Conservation (phyloP, 2,888 invertebrate genomes). For the Macrosoma leucophasiata region DNA sequence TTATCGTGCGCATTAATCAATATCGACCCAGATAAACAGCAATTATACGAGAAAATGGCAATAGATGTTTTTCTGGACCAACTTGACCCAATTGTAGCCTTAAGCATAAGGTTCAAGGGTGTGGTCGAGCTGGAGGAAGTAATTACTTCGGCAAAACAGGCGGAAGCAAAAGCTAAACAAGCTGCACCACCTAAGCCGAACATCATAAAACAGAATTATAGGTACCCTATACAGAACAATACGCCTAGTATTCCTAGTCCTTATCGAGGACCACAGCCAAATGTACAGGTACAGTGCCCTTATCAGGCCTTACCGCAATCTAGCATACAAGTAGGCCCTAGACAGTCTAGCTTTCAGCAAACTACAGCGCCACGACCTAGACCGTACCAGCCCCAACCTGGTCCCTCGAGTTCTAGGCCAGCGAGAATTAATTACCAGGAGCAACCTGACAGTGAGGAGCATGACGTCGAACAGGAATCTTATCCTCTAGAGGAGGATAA, state of each 20-base stretch:
- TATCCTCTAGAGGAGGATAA: neutral
- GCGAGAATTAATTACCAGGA: neutral
- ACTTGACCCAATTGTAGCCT: slow-evolving; percentile 24
- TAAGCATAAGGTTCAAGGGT: slow-evolving; percentile 18
- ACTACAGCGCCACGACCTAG: neutral
- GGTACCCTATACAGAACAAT: neutral
- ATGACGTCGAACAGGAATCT: too few species aligned
- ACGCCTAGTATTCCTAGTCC: neutral
- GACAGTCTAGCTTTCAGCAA: too few species aligned
- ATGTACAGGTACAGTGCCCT: neutral
- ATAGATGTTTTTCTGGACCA: slow-evolving; percentile 22
- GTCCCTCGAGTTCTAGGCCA: neutral
- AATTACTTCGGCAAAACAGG: slow-evolving; percentile 24
- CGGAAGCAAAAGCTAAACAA: slow-evolving; percentile 18
- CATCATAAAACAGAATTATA: neutral
- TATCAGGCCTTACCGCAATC: too few species aligned
- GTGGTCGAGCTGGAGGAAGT: slow-evolving; percentile 24
- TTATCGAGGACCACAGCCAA: neutral
- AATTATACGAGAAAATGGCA: slow-evolving; percentile 25
- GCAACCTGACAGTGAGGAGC: too few species aligned
- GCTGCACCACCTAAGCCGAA: neutral
- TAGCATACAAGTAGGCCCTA: too few species aligned
- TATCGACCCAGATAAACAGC: slow-evolving; percentile 5
- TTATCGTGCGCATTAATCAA: slow-evolving; percentile 4
- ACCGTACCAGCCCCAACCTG: neutral